Base-by-base conservation (phyloP, 2,888 invertebrate species). In the Pherbina coryleti region DNA sequence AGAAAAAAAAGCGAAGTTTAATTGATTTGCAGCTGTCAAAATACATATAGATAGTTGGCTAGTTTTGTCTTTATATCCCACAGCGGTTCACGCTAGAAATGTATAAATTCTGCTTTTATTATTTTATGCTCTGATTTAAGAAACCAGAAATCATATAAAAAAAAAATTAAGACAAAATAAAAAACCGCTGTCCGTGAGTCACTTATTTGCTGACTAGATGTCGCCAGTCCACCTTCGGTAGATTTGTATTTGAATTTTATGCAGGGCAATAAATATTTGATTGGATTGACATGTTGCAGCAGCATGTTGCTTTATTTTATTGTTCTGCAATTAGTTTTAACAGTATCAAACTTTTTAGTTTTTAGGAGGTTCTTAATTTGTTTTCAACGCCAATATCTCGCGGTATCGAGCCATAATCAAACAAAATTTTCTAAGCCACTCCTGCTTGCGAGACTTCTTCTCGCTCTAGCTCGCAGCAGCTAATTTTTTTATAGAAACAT, bases 11-110 rank as follows among this genome's bases (percentile, higher is more conserved):
- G 1, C 11, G 55, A 67, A 67, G 0, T 25, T 25, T 31, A 64
- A 19, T n/a, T 53, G 70, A 70, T 70, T 53, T 70, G 55, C 53
- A 51, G 70, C 70, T 28, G 55, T 70, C 70, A 70, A 70, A 70
- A 55, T 70, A 51, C 5, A 51, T 49, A 22, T 44, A 44, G 2
- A 44, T 11, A 11, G 2, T 44, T 44, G 11, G 44, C 44, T 44
- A 7, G 44, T 44, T 44, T 69, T 44, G 44, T 53, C n/a, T 70
- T 53, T 14, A 14, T 67, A 67, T 17, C 22, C 0, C 34, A 11
- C 22, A 19, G 67, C 17, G 22, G 44, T 67, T 19, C 17, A 22
- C 22, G 11, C 19, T 44, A 4, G 37, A n/a, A 25, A 17, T n/a
- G n/a, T n/a, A n/a, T n/a, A 14, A 17, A 3, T 57, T 4, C 55